Percentiles rank a stretch among this genome's conserved stretches.
Conservation (phyloP, 2,113 vertebrate genomes). For the Scopus umbretta region DNA sequence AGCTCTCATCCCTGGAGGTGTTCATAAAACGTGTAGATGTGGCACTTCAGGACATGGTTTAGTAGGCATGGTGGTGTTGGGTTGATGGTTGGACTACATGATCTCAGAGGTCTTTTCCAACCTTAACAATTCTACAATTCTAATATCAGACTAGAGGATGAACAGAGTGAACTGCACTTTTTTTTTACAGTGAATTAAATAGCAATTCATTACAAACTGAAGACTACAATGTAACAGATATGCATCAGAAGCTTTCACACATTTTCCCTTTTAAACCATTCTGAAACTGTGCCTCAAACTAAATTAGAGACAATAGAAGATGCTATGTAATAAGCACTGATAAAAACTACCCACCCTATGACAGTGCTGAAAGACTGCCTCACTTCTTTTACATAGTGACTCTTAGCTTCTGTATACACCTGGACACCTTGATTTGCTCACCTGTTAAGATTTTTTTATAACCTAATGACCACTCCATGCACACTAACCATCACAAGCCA, state of each 20-base stretch:
- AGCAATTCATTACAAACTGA: background rate
- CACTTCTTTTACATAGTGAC: background rate
- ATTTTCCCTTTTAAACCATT: background rate
- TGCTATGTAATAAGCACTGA: background rate
- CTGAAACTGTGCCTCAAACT: background rate
- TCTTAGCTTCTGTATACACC: background rate
- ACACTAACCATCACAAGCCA: background rate
- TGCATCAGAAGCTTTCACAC: background rate
- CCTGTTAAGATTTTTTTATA: background rate
- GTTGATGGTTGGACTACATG: no score
- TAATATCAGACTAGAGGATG: background rate
- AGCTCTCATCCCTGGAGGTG: no score
- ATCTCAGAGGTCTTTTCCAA: no score
- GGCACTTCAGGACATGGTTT: no score
- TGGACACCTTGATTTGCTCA: background rate
- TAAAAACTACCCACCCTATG: background rate
- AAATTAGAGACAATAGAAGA: background rate
- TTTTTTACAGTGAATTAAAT: background rate
- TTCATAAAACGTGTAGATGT: no score
- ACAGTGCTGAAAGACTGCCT: background rate
- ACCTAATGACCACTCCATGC: background rate
- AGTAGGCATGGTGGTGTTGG: no score
- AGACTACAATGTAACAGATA: background rate
- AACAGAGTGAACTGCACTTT: background rate
- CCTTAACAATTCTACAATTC: no score